Evolutionary conservation across 2,888 invertebrate species (phyloP), one percentile per base, ranked within the genome.

Genomic region (Rhimphoctona megacephalus): DNA sequence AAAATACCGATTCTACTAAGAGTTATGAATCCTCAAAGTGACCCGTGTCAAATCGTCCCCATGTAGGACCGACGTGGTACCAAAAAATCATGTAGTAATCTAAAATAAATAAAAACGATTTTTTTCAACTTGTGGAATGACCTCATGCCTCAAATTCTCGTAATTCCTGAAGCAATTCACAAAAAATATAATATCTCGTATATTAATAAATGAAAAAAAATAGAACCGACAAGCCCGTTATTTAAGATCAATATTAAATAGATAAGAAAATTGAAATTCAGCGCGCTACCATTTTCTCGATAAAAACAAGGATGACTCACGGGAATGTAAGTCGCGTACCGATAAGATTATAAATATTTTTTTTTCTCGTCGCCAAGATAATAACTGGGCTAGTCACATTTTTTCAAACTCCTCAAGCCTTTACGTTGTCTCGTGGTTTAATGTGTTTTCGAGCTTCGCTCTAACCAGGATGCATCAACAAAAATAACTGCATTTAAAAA

Each of bases 331-430:
- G 81, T 43, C 73, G 33, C 78, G 78, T 78, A 17, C 61, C 52
- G 87, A 84, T 84, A 82, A 87, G 87, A 87, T 86, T 78, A 67
- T 72, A 64, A 19, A 11, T 43, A 39, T 49, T 61, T 61, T 81
- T 67, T 43, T 43, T 83, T 77, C 66, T 73, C 67, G 30, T 57
- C 11, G n/a, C 49, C 72, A 66, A 72, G 85, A 85, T 78, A 85
- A 70, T 66, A 69, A 73, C 81, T 36, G 22, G 57, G 19, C 25
- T 25, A 49, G 72, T 73, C 39, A 25, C 36, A 57, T 74, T 82
- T 61, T 43, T 39, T 30, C 6, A 19, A 25, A 9, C 61, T 49
- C 17, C 30, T 25, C 78, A 39, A 25, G 19, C 52, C n/a, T 49
- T 66, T 19, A 33, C 52, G 33, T 69, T 61, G 39, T 82, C 54